phyloP scores from a whole-genome alignment of 1,140 invertebrate species.

The Micrasema longulum region DNA sequence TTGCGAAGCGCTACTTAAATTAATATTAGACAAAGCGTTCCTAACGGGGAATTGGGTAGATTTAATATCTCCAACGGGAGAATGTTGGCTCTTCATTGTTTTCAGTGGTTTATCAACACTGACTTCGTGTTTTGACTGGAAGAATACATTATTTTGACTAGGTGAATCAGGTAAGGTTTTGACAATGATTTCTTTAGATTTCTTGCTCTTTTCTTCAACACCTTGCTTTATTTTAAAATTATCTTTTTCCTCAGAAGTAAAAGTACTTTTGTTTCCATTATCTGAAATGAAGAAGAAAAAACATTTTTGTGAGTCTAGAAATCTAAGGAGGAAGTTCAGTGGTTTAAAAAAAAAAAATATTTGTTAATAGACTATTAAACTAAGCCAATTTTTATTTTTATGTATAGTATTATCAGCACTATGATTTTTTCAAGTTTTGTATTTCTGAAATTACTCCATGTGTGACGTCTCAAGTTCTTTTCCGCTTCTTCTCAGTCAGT shows the following conservation, averaged over 20 bases:
- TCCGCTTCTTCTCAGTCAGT: too few relatives aligned
- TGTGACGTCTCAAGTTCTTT: too few relatives aligned
- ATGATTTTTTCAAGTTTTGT: too few relatives aligned
- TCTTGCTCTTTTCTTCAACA: slow-evolving; percentile 17
- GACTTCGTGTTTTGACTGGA: slow-evolving; percentile 20
- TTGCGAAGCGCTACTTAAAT: slow-evolving; percentile 18
- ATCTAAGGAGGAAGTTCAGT: too few relatives aligned
- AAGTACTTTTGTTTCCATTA: slow-evolving; percentile 13
- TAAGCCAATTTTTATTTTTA: too few relatives aligned
- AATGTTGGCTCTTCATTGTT: slow-evolving; percentile 21
- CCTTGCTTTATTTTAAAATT: slow-evolving; percentile 15
- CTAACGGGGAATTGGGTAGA: slow-evolving; percentile 9
- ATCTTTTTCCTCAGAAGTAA: slow-evolving; percentile 17
- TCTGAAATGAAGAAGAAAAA: slow-evolving; percentile 12
- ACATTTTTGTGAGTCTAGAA: too few relatives aligned
- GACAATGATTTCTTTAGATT: slow-evolving; percentile 18
- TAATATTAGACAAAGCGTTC: slow-evolving; percentile 20
- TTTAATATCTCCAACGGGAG: neutral
- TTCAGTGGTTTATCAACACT: slow-evolving; percentile 17
- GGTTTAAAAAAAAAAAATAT: too few relatives aligned
- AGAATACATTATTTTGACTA: slow-evolving; percentile 26
- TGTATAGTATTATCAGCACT: too few relatives aligned
- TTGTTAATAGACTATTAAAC: too few relatives aligned
- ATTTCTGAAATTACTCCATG: too few relatives aligned
- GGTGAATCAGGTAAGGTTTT: slow-evolving; percentile 14